Conservation (phyloP, 2,888 invertebrate genomes). For the Tiliacea citrago region DNA sequence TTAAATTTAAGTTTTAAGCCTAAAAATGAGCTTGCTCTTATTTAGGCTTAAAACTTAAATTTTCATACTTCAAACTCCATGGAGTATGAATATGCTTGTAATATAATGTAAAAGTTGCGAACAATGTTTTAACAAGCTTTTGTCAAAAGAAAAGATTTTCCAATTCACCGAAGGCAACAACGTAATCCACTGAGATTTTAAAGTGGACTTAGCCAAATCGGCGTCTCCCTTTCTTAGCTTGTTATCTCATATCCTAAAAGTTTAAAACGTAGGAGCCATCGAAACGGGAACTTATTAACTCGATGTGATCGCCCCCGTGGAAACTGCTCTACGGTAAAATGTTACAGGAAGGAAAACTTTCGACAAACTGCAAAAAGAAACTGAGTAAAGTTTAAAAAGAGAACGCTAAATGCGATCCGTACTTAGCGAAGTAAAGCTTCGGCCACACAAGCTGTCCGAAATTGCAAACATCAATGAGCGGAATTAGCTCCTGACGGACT, state of each 20-base stretch:
- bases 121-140: conserved; percentile 65
- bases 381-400: conserved; percentile 86
- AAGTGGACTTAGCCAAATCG: conserved; percentile 88
- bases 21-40: no score
- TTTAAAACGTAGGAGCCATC: conserved; percentile 90
- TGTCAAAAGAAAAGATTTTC: conserved; percentile 70
- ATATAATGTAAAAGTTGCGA: conserved; percentile 54
- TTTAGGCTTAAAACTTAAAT: no score
- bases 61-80: no score
- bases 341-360: conserved; percentile 89
- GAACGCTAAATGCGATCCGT: conserved; percentile 86
- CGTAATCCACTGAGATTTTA: conserved; percentile 79
- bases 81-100: conserved; percentile 36
- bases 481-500: conserved; percentile 23
- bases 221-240: conserved; percentile 88
- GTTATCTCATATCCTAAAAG: conserved; percentile 91
- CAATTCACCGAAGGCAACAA: conserved; percentile 74
- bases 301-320: conserved; percentile 88
- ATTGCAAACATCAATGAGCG: conserved; percentile 44
- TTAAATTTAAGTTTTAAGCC: not conserved
- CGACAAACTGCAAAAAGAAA: conserved; percentile 88
- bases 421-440: conserved; percentile 77
- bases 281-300: conserved; percentile 90
- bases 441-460: conserved; percentile 58
- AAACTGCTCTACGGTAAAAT: conserved; percentile 88